Evolutionary conservation across 1,140 invertebrate species (phyloP).

Genomic region (Neodiprion virginianus): DNA sequence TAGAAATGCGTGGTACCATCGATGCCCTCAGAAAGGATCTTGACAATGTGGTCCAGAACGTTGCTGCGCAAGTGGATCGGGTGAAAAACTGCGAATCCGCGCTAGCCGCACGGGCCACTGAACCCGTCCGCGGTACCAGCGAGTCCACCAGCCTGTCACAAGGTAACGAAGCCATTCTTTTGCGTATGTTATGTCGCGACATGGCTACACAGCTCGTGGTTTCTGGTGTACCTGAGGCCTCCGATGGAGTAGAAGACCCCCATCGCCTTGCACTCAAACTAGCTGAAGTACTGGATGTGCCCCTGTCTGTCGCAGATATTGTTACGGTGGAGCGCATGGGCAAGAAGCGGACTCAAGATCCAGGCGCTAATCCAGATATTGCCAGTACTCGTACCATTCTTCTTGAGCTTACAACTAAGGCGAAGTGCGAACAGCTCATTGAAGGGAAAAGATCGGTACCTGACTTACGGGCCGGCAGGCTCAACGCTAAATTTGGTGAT

Average conservation of each 20-base stretch:
- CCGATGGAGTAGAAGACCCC: background rate
- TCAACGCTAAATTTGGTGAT: background rate
- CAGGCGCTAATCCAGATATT: background rate
- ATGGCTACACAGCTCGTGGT: constrained; percentile 7
- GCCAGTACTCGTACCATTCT: background rate
- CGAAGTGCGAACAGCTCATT: background rate
- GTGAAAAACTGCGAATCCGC: too few relatives aligned
- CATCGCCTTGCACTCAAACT: background rate
- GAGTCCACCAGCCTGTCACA: background rate
- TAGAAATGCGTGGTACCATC: too few relatives aligned
- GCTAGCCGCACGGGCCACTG: too few relatives aligned
- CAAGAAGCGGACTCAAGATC: background rate
- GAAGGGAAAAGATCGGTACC: background rate
- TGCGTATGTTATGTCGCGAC: background rate
- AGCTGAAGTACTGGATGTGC: background rate
- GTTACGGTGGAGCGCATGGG: constrained; percentile 1
- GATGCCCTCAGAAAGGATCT: too few relatives aligned
- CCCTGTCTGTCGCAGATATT: background rate
- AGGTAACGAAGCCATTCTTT: background rate
- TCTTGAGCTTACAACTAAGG: background rate
- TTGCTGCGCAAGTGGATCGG: too few relatives aligned
- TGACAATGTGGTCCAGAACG: too few relatives aligned
- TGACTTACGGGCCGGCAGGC: background rate
- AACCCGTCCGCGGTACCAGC: too few relatives aligned
- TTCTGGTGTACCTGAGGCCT: background rate